These are phyloP conservation scores for Scrobipalpa costella DNA, from an alignment of 2,888 invertebrate genomes.

Conservation along the genomic window DNA sequence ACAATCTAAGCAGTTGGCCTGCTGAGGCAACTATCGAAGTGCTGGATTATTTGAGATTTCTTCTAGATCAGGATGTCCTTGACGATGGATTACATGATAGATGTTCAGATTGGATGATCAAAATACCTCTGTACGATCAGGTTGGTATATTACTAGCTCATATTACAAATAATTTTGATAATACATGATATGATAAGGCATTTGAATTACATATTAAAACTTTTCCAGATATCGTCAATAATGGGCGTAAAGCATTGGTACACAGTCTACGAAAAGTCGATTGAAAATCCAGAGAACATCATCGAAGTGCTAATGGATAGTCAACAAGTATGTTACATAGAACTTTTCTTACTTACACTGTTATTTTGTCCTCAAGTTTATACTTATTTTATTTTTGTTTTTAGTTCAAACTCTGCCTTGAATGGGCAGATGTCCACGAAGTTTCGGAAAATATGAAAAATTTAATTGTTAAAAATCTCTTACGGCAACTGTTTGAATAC, in stretches of 20 bases:
- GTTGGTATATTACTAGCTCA: too few relatives aligned
- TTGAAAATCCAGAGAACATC: slow-evolving; percentile 76
- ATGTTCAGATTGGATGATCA: slow-evolving; percentile 81
- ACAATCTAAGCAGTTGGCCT: slow-evolving; percentile 80
- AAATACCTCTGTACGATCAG: slow-evolving; percentile 84
- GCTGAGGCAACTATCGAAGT: slow-evolving; percentile 78
- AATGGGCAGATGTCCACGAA: slow-evolving; percentile 85
- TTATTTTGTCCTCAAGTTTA: neutral
- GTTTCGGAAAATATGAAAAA: slow-evolving; percentile 80
- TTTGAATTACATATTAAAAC: neutral
- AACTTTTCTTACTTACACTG: neutral
- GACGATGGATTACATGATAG: slow-evolving; percentile 65
- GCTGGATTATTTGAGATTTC: slow-evolving; percentile 73
- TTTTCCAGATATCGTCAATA: slow-evolving; percentile 77
- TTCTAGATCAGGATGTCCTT: slow-evolving; percentile 62
- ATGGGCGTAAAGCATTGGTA: slow-evolving; percentile 83
- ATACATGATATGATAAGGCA: neutral
- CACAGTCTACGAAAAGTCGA: slow-evolving; percentile 78
- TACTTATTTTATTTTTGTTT: slow-evolving; percentile 31
- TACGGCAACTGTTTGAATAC: slow-evolving; percentile 80
- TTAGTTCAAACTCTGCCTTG: slow-evolving; percentile 84
- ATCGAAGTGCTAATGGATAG: slow-evolving; percentile 79
- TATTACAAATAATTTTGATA: neutral
- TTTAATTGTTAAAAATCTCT: slow-evolving; percentile 75
- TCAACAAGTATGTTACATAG: slow-evolving; percentile 64